Percentiles rank a stretch among this genome's conserved stretches.
phyloP scores from a whole-genome alignment of 2,888 invertebrate genomes.

The Drosophila bunnanda region DNA sequence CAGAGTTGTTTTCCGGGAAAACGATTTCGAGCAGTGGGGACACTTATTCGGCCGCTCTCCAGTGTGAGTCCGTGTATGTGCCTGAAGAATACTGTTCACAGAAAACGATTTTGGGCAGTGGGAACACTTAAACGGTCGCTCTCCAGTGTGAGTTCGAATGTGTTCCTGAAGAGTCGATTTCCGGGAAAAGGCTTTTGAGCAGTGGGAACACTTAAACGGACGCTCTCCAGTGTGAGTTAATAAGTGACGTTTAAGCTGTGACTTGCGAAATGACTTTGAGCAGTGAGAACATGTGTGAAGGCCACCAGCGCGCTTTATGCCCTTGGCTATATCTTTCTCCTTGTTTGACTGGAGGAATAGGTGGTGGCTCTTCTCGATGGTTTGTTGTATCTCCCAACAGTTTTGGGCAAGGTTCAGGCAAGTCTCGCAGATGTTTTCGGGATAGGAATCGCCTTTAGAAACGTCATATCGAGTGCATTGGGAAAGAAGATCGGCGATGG shows the following conservation, averaged over 20 bases:
- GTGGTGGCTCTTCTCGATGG: neutral
- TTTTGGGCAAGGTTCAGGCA: too few relatives aligned
- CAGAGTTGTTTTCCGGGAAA: accelerated
- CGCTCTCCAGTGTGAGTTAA: too few relatives aligned
- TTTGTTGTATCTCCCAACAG: neutral
- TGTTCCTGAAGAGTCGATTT: too few relatives aligned
- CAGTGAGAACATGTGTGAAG: too few relatives aligned
- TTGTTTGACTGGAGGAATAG: neutral
- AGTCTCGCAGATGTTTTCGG: neutral
- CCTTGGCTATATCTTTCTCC: neutral
- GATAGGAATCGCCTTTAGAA: neutral
- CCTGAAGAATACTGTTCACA: neutral
- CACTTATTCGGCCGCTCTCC: neutral
- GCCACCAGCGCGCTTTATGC: neutral
- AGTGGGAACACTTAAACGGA: too few relatives aligned
- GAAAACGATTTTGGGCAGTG: neutral
- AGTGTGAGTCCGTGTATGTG: neutral
- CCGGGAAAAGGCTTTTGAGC: too few relatives aligned
- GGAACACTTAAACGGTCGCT: too few relatives aligned
- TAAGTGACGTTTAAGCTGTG: too few relatives aligned
- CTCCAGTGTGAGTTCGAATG: too few relatives aligned
- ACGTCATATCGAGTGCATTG: neutral
- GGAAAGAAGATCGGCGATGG: neutral
- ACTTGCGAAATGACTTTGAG: too few relatives aligned
- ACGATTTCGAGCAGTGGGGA: neutral